Evolutionary conservation across 2,113 vertebrate genomes (phyloP), one percentile per base, ranked within the genome.

Genomic region (Anolis sagrei): DNA sequence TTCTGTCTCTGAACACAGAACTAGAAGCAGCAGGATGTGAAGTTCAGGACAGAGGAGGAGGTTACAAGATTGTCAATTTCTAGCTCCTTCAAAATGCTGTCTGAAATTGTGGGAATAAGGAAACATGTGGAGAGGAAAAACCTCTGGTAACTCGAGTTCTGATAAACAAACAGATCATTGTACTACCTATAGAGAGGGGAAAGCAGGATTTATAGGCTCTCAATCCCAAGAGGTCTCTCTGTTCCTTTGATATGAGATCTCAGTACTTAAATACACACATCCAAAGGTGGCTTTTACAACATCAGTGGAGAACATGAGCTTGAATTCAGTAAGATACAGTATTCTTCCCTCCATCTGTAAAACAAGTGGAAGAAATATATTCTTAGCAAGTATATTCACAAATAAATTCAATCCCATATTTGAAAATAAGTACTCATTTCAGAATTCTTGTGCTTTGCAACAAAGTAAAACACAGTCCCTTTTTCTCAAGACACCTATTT

Each of bases 101-200:
- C 32, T 62, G 62, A 58, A 76, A 36, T n/a, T 70, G 21, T 58
- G 83, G 82, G 34, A 54, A 27, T 27, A 85, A 58, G 34, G 51
- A 78, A 68, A 72, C 32, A 32, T 44, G 25, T 25, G 48, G 32
- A 58, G 25, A 48, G 48, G 34, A 48, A 48, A 68, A 81, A 70
- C 11, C 66, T 49, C 79, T 70, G 39, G 44, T 44, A 68, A n/a
- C 29, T 32, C 66, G 27, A 49, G 44, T 27, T 51, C 29, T 69
- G 51, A 84, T 18, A 76, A 77, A 76, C 48, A 66, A 81, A 51
- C 44, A 69, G 8, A 84, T 27, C 64, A 77, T 69, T 84, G 48
- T 81, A 32, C 8, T 6, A 7, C 77, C 34, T 76, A 21, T 32
- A 27, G 44, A 36, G 2, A 23, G 14, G 39, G 23, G 19, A 4